phyloP scores from a whole-genome alignment of 2,888 invertebrate genomes.

The Drosophila macrothrix region DNA sequence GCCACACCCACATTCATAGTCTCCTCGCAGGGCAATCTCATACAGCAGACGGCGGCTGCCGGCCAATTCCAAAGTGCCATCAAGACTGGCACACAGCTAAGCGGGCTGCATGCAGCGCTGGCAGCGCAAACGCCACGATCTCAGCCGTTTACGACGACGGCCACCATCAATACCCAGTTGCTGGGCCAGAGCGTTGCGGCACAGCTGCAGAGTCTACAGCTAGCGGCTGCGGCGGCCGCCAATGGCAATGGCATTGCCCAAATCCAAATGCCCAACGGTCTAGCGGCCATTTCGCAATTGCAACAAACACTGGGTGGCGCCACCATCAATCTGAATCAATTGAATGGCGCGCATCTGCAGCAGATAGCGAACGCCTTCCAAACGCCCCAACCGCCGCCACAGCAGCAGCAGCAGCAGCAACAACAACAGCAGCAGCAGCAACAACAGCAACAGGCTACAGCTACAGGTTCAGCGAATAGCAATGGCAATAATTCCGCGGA shows the following conservation, averaged over 20 bases:
- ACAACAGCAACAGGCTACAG: slow-evolving; percentile 25
- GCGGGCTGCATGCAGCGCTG: slow-evolving; percentile 83
- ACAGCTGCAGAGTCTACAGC: slow-evolving; percentile 84
- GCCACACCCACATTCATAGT: slow-evolving; percentile 86
- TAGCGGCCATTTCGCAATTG: slow-evolving; percentile 84
- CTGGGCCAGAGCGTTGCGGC: slow-evolving; percentile 84
- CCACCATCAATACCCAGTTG: slow-evolving; percentile 84
- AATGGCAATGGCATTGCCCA: slow-evolving; percentile 84
- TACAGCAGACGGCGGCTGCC: slow-evolving; percentile 83
- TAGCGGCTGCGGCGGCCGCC: slow-evolving; percentile 81
- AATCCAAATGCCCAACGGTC: slow-evolving; percentile 85
- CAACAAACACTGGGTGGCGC: slow-evolving; percentile 83
- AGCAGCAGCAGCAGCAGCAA: slow-evolving; percentile 57
- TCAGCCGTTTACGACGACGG: slow-evolving; percentile 84
- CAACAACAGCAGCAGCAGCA: slow-evolving; percentile 52
- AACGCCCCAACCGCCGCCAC: slow-evolving; percentile 79
- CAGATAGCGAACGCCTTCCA: slow-evolving; percentile 84
- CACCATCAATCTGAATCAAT: slow-evolving; percentile 84
- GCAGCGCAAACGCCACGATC: slow-evolving; percentile 83
- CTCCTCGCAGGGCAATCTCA: slow-evolving; percentile 85
- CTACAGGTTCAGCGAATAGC: slow-evolving; percentile 35
- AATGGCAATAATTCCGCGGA: slow-evolving; percentile 50
- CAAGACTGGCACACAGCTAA: slow-evolving; percentile 83
- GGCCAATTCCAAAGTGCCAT: slow-evolving; percentile 84
- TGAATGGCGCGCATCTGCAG: slow-evolving; percentile 84